Percentiles rank a stretch among this genome's conserved stretches.
These are phyloP conservation scores for Tachuris rubrigastra DNA, from an alignment of 2,113 vertebrate species.

Conservation along the genomic window DNA sequence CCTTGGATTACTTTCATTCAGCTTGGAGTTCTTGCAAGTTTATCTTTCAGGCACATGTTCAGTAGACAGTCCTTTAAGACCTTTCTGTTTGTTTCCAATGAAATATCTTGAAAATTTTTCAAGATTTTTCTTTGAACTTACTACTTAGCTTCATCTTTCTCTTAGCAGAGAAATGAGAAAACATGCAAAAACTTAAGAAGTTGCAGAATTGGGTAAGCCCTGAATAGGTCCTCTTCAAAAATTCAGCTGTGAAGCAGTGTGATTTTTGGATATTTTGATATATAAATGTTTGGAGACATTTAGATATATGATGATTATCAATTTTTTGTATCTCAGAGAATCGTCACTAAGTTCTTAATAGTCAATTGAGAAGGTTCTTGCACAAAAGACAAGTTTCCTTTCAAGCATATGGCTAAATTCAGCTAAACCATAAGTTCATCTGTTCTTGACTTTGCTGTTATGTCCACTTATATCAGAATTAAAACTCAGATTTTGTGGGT, in stretches of 20 bases:
- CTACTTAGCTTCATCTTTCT: neutral
- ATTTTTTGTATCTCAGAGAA: neutral
- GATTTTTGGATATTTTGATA: neutral
- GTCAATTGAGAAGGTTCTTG: neutral
- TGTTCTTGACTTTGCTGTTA: neutral
- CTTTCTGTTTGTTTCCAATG: neutral
- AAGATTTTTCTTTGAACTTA: neutral
- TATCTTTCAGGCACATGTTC: neutral
- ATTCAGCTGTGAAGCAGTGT: neutral
- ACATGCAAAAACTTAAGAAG: neutral
- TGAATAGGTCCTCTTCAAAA: neutral
- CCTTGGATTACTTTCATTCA: neutral
- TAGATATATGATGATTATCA: neutral
- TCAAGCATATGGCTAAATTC: neutral
- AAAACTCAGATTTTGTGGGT: neutral
- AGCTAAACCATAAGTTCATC: neutral
- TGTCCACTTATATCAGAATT: neutral
- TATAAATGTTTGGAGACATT: neutral
- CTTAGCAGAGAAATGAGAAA: neutral
- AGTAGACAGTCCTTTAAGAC: neutral
- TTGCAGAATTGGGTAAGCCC: neutral
- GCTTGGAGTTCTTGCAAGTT: neutral
- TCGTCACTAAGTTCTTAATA: neutral
- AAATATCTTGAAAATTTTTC: neutral
- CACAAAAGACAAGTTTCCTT: neutral